These are phyloP conservation scores for Apodemus agrarius DNA, from an alignment of 2,797 vertebrate genomes.

Conservation along the genomic window DNA sequence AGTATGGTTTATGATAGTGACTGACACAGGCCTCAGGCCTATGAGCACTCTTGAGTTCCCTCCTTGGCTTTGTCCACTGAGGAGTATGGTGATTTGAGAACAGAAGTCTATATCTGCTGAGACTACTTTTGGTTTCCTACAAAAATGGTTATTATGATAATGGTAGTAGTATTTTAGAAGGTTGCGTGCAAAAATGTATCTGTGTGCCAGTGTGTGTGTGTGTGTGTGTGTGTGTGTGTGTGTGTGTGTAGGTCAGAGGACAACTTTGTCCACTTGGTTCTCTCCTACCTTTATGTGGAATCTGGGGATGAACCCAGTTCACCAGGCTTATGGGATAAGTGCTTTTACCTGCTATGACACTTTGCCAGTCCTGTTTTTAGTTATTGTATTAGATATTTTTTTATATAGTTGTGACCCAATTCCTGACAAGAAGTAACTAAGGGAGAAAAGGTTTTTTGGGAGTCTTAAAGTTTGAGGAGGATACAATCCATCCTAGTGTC, in stretches of 20 bases:
- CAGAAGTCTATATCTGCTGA: neutral
- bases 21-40: neutral
- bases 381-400: neutral
- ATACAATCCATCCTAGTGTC: neutral
- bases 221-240: neutral
- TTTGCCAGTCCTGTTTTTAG: neutral
- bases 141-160: neutral
- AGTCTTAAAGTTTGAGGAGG: neutral
- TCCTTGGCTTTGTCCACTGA: neutral
- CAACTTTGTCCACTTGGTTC: neutral
- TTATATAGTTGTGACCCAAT: neutral
- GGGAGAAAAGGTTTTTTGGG: no score
- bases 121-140: neutral
- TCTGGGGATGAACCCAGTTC: neutral
- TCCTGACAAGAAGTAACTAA: neutral
- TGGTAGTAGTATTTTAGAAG: neutral
- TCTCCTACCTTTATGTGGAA: neutral
- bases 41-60: neutral
- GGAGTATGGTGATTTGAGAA: neutral
- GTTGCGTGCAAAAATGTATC: neutral
- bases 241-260: neutral
- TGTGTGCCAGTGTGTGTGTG: neutral
- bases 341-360: neutral
- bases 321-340: neutral
- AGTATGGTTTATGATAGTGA: neutral